These are phyloP conservation scores for Pelobates fuscus DNA, from an alignment of 2,113 vertebrate genomes.

Conservation along the genomic window DNA sequence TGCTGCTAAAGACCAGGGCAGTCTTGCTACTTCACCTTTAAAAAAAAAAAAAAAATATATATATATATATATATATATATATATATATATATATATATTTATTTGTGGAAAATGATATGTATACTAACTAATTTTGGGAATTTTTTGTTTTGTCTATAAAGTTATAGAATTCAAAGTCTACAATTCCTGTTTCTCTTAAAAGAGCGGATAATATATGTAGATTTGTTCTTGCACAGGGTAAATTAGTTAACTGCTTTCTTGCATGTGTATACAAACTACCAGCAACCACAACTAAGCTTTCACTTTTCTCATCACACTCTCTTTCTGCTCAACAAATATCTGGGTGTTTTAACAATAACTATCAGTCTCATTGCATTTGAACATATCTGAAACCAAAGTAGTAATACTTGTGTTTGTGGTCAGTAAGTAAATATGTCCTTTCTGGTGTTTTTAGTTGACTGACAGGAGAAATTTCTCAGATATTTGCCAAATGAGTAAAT, in stretches of 20 bases:
- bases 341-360: conserved; percentile 59
- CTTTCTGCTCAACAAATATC: conserved; percentile 24
- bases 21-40: no score
- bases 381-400: conserved; percentile 71
- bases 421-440: conserved; percentile 75
- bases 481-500: conserved; percentile 60
- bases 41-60: no score
- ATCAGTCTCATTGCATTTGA: conserved; percentile 73
- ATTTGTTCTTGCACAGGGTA: no score
- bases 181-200: no score
- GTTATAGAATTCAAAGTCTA: no score
- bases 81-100: no score
- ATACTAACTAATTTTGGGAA: no score
- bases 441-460: conserved; percentile 73
- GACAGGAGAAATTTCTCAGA: conserved; percentile 67
- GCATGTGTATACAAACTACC: background rate
- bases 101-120: no score
- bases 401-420: conserved; percentile 71
- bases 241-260: background rate
- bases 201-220: no score
- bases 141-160: no score
- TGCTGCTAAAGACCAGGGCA: no score
- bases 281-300: background rate
- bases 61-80: no score
- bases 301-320: background rate